Percentiles rank a stretch among this genome's conserved stretches.
These are phyloP conservation scores for Vesta saturnalis DNA, from an alignment of 2,888 invertebrate genomes.

Conservation along the genomic window DNA sequence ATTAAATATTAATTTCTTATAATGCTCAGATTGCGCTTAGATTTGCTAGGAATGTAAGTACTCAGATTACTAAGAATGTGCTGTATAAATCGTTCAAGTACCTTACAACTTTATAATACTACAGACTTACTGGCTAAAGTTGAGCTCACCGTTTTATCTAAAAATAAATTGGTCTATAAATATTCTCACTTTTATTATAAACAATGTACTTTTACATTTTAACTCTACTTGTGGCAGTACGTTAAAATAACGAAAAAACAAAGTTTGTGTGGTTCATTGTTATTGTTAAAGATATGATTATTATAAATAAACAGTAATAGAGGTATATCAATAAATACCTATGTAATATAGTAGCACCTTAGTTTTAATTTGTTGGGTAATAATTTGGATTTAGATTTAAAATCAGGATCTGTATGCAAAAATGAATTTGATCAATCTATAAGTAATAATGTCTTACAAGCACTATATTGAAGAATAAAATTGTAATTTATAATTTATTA, in stretches of 20 bases:
- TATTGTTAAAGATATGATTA: too few relatives aligned
- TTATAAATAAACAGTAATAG: too few relatives aligned
- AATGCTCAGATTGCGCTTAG: not conserved
- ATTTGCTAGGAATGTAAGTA: not conserved
- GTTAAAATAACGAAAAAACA: not conserved
- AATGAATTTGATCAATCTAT: too few relatives aligned
- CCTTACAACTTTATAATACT: slow-evolving; percentile 1
- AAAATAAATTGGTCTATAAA: not conserved
- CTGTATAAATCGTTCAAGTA: not conserved
- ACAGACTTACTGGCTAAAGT: not conserved
- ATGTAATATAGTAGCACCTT: too few relatives aligned
- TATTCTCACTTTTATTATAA: not conserved
- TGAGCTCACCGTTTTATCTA: not conserved
- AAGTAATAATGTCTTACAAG: too few relatives aligned
- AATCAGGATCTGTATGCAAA: too few relatives aligned
- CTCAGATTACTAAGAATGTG: not conserved
- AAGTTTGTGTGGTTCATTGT: not conserved
- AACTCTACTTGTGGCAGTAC: too few relatives aligned
- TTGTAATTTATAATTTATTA: not conserved
- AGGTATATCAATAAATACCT: too few relatives aligned
- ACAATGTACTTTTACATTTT: not conserved
- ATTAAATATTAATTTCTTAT: slow-evolving; percentile 7
- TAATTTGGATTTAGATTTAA: too few relatives aligned
- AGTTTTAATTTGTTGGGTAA: too few relatives aligned
- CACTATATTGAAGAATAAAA: not conserved